phyloP scores from a whole-genome alignment of 2,888 invertebrate genomes.

The Lypha dubia region DNA sequence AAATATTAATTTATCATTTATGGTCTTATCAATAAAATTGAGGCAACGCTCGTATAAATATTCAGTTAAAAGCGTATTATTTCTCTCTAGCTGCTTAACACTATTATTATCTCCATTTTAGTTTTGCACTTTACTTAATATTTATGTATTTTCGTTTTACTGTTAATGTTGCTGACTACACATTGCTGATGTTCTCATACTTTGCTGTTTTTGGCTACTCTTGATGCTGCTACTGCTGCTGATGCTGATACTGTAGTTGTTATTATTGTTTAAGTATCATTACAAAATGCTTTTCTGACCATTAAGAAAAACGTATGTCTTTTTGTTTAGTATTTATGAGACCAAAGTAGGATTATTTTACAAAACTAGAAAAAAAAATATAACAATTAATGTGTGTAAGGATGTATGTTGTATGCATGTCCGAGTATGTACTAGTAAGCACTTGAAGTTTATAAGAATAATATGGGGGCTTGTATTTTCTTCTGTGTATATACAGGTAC shows the following conservation, averaged over 20 bases:
- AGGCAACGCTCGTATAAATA: background rate
- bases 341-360: slow-evolving; percentile 58
- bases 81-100: slow-evolving; percentile 59
- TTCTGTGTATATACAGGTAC: slow-evolving; percentile 3
- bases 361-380: slow-evolving; percentile 21
- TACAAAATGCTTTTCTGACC: slow-evolving; percentile 72
- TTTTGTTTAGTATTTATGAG: slow-evolving; percentile 63
- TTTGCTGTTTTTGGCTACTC: background rate
- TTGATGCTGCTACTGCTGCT: background rate
- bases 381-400: slow-evolving; percentile 35
- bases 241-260: slow-evolving; percentile 35
- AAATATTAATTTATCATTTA: no score
- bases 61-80: slow-evolving; percentile 52
- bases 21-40: background rate
- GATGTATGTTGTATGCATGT: background rate
- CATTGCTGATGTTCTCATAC: slow-evolving; percentile 31
- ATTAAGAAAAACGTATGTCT: slow-evolving; percentile 67
- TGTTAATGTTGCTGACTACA: slow-evolving; percentile 35
- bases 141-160: slow-evolving; percentile 54
- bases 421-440: background rate
- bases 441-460: background rate
- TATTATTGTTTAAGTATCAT: slow-evolving; percentile 67
- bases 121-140: slow-evolving; percentile 64
- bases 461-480: background rate
- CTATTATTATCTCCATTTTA: slow-evolving; percentile 64